Evolutionary conservation across 2,113 vertebrate genomes (phyloP).

Genomic region (Laticauda colubrina): DNA sequence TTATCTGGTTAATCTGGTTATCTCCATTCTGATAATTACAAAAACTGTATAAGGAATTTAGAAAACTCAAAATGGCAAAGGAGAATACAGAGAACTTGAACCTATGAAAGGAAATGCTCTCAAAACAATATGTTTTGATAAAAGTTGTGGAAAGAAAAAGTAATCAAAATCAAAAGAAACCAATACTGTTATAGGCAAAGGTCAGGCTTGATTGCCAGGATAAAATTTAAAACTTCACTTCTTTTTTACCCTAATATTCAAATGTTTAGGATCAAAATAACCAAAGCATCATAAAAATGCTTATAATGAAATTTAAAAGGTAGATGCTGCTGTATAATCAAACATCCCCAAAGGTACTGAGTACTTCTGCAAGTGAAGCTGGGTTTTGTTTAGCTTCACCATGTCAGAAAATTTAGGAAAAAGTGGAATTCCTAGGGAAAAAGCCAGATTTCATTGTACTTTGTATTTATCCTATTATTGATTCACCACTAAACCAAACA

Average conservation of each 20-base stretch:
- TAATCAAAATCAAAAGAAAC: background rate
- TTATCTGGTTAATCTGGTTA: background rate
- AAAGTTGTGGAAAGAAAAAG: background rate
- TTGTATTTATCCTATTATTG: background rate
- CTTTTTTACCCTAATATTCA: background rate
- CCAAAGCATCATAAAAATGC: background rate
- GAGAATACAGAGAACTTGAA: background rate
- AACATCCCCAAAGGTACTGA: background rate
- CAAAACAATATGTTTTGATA: background rate
- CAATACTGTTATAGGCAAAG: background rate
- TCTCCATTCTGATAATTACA: background rate
- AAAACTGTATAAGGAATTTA: background rate
- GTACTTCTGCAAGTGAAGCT: background rate
- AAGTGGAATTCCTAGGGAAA: background rate
- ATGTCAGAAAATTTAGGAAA: background rate
- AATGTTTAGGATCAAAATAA: background rate
- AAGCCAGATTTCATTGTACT: background rate
- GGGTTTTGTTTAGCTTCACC: background rate
- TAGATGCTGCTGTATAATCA: background rate
- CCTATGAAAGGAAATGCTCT: background rate
- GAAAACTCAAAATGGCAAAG: background rate
- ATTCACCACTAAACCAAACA: background rate
- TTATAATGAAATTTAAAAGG: background rate
- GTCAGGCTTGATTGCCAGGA: background rate
- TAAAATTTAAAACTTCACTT: background rate